Evolutionary conservation across 2,113 vertebrate genomes (phyloP).

Genomic region (Cinclus cinclus): DNA sequence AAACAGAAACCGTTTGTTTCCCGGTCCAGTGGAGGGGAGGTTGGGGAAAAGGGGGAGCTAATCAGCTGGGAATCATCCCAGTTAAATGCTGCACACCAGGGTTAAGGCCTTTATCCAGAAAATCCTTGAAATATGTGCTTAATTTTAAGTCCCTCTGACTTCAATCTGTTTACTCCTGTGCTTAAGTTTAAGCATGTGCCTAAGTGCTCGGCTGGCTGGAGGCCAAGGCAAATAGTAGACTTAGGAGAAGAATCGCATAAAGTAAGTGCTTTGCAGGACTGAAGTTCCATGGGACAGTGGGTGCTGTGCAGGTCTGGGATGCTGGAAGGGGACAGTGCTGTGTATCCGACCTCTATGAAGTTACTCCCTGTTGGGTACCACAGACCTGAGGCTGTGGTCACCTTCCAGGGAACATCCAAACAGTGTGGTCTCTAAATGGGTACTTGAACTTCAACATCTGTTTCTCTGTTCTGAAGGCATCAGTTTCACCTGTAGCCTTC

Average conservation of each 20-base stretch:
- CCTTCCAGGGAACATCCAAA: not conserved
- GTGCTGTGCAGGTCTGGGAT: not conserved
- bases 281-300: fast-evolving
- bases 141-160: constrained; percentile 52
- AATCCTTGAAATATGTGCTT: constrained; percentile 61
- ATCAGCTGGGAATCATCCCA: constrained; percentile 37
- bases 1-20: constrained; percentile 25
- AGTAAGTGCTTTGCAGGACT: not conserved
- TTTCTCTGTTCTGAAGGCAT: not conserved
- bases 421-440: fast-evolving
- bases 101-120: constrained; percentile 49
- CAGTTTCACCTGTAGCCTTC: not conserved
- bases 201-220: constrained; percentile 45
- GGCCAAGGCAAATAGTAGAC: constrained; percentile 33
- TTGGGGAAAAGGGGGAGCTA: not conserved
- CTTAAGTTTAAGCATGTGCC: constrained; percentile 63
- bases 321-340: not conserved
- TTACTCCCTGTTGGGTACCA: fast-evolving
- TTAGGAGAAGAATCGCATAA: not conserved
- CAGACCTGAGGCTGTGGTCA: fast-evolving
- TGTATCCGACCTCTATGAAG: fast-evolving
- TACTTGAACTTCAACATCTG: not conserved
- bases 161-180: constrained; percentile 60
- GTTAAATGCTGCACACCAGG: not conserved
- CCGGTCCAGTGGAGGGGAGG: not conserved